Evolutionary conservation across 2,888 invertebrate species (phyloP), one percentile per base, ranked within the genome.

Genomic region (Noctuana brunneofusca): DNA sequence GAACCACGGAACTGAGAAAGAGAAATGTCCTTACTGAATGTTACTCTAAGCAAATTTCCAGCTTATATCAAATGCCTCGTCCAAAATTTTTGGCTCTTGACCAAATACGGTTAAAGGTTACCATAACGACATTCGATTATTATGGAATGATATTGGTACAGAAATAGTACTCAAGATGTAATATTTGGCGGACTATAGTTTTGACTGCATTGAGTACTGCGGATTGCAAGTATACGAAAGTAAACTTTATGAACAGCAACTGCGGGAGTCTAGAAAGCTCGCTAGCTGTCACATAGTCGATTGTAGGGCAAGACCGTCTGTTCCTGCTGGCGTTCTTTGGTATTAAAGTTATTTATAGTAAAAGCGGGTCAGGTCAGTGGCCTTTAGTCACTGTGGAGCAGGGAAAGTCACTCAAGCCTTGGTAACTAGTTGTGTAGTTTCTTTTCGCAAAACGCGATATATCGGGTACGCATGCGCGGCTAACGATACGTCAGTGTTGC

Each of bases 331-430:
- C 12, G 64, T 68, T 59, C 59, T 67, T 68, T 62, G 65, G 67
- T 67, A 64, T 69, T 68, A 55, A 64, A 68, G 66, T 71, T 71
- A 70, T 74, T 69, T 74, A 70, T 73, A 74, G 83, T 81, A 87
- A 89, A 91, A 90, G 84, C 86, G 73, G 88, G 90, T 87, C 89
- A 87, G 76, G 80, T 83, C 81, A 80, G 73, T 75, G 80, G 75
- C 74, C 78, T 68, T 73, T 46, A 66, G 67, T 64, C 64, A 68
- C 43, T 63, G 68, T 66, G 74, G 63, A 73, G 76, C 76, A 86
- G 88, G 85, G 89, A 90, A 90, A 90, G 89, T 85, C 80, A 79
- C 66, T 77, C 76, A 72, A 79, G 80, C 80, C 79, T 80, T 79
- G 77, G 66, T 71, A 72, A 73, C 71, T 79, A 69, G 78, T 77